phyloP scores from a whole-genome alignment of 2,113 vertebrate species.

The Puffinus mauretanicus region DNA sequence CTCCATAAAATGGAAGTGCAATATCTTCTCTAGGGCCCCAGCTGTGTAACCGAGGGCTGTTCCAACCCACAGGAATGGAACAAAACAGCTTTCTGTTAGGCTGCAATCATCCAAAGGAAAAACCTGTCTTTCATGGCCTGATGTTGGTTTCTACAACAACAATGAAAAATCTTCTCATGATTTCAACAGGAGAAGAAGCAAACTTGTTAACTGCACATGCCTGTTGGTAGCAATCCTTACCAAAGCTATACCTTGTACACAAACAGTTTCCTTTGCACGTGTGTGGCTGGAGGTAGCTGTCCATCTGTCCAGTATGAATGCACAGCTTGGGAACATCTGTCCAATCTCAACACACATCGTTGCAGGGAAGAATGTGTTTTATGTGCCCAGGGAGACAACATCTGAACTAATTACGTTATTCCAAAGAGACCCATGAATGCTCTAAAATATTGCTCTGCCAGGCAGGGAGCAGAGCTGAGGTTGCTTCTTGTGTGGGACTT shows the following conservation, averaged over 20 bases:
- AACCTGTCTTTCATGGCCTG: neutral
- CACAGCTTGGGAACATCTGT: neutral
- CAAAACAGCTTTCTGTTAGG: neutral
- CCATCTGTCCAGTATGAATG: neutral
- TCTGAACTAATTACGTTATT: fast-evolving
- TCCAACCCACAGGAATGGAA: neutral
- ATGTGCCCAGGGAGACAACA: neutral
- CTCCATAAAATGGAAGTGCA: neutral
- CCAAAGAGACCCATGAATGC: neutral
- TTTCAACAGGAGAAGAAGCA: neutral
- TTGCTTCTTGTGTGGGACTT: fast-evolving
- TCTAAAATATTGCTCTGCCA: neutral
- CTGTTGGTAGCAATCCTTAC: neutral
- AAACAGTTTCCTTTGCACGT: fast-evolving
- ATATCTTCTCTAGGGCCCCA: neutral
- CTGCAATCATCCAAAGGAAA: neutral
- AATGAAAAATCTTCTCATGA: neutral
- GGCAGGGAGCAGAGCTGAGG: too few relatives aligned
- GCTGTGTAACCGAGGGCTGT: neutral
- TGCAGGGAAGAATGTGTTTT: neutral
- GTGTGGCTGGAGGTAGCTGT: neutral
- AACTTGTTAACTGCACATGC: fast-evolving
- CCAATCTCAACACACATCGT: neutral
- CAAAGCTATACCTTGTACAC: neutral
- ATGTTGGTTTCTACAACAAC: fast-evolving